These are phyloP conservation scores for Peromyscus eremicus DNA, from an alignment of 2,797 vertebrate genomes.

Conservation along the genomic window DNA sequence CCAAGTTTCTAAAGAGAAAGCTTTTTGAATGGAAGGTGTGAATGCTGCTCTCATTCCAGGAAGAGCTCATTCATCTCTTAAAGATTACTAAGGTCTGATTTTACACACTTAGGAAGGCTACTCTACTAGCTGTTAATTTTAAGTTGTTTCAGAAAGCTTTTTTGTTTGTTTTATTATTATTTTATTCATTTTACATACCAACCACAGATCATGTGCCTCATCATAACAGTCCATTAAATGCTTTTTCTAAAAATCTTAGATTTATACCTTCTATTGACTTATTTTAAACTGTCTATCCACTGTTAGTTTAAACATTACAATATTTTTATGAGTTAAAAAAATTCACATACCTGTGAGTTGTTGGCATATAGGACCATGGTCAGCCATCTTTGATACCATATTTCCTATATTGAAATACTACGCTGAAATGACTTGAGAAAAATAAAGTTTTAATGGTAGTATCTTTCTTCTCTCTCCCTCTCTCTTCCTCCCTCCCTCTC, in stretches of 20 bases:
- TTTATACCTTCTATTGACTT: not conserved
- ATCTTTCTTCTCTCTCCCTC: not conserved
- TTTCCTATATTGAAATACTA: not conserved
- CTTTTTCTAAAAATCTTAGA: not conserved
- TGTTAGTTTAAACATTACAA: not conserved
- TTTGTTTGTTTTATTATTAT: no score
- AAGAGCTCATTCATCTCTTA: not conserved
- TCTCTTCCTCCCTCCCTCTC: not conserved
- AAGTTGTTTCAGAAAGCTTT: not conserved
- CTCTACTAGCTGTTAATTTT: not conserved
- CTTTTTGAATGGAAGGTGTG: not conserved
- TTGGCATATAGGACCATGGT: not conserved
- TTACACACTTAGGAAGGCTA: not conserved
- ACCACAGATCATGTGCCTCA: not conserved
- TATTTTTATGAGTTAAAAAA: slow-evolving; percentile 18
- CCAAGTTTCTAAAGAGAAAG: not conserved
- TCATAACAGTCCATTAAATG: not conserved
- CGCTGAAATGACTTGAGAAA: not conserved
- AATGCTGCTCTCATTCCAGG: not conserved
- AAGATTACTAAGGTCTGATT: not conserved
- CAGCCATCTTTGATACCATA: not conserved
- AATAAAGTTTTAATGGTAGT: not conserved
- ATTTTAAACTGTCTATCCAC: not conserved
- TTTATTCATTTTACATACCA: no score
- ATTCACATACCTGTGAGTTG: not conserved